Base-by-base conservation (phyloP, 2,797 vertebrate species). In the Argya squamiceps region DNA sequence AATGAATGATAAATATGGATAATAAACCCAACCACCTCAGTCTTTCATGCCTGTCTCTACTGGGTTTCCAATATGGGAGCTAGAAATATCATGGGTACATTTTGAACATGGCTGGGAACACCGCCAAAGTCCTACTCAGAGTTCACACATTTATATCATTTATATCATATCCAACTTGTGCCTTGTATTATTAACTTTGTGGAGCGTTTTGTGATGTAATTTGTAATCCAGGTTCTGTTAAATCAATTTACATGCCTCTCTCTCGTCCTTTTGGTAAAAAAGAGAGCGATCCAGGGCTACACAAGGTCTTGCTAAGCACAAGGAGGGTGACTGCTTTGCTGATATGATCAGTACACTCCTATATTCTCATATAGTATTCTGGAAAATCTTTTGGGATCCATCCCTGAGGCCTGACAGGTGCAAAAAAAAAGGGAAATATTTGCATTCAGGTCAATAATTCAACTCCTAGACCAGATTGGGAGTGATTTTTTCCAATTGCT, bases 51-150 rank as follows among this genome's bases (percentile, higher is more conserved):
- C 53, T 95, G 56, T 89, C 90, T 95, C 88, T 92, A 92, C 89
- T 86, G 92, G 68, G 71, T 93, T 96, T 75, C 96, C 86, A 94
- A n/a, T 95, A 96, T 77, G 83, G 68, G 89, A 96, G 93, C 93
- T 64, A 95, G 96, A 95, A 96, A 96, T 96, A 97, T 79, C 96
- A 96, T 95, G 91, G 95, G 94, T 94, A 95, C 95, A 96, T 96
- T 97, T 94, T 93, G 95, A 96, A 97, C 88, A 84, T 1, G 19
- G 77, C 95, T 96, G 94, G 95, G 95, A 96, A 88, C 59, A 64
- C 84, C 67, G 88, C 94, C 94, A 95, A 94, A 93, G 80, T 96
- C 96, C 96, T 96, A 96, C 96, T 95, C 92, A 96, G 90, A 94
- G 88, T 95, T 96, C 92, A 93, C 92, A 96, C 96, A 90, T 96